Conservation (phyloP, 2,797 vertebrate genomes). For the Gila robusta region DNA sequence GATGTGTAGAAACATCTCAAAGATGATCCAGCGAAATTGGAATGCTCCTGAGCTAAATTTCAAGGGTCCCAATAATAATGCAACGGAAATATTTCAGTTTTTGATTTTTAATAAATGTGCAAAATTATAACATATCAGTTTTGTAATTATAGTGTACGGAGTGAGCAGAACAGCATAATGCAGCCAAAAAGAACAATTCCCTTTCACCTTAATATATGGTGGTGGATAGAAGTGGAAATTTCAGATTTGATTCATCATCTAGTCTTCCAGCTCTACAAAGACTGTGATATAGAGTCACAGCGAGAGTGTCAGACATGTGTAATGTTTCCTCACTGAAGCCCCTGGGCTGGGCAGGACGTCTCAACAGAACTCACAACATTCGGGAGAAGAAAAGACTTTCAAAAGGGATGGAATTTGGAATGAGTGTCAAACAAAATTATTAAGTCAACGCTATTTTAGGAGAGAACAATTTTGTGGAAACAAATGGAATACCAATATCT, state of each 20-base stretch:
- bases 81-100: too few relatives aligned
- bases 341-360: not conserved
- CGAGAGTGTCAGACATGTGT: not conserved
- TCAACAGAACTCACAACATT: not conserved
- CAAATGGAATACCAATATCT: not conserved
- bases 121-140: not conserved
- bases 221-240: not conserved
- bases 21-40: too few relatives aligned
- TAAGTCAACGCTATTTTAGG: not conserved
- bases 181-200: too few relatives aligned
- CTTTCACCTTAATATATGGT: not conserved
- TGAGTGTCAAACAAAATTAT: not conserved
- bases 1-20: not conserved
- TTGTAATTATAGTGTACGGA: not conserved
- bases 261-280: constrained; percentile 14
- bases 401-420: not conserved
- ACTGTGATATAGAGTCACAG: not conserved
- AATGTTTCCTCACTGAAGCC: constrained; percentile 3
- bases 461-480: not conserved
- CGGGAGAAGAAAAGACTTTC: not conserved
- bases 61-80: too few relatives aligned
- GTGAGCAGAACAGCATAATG: not conserved
- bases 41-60: too few relatives aligned
- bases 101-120: too few relatives aligned
- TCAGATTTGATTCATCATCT: not conserved